Percentiles rank a stretch among this genome's conserved stretches.
Conservation (phyloP, 2,888 invertebrate species). For the Macaria notata region DNA sequence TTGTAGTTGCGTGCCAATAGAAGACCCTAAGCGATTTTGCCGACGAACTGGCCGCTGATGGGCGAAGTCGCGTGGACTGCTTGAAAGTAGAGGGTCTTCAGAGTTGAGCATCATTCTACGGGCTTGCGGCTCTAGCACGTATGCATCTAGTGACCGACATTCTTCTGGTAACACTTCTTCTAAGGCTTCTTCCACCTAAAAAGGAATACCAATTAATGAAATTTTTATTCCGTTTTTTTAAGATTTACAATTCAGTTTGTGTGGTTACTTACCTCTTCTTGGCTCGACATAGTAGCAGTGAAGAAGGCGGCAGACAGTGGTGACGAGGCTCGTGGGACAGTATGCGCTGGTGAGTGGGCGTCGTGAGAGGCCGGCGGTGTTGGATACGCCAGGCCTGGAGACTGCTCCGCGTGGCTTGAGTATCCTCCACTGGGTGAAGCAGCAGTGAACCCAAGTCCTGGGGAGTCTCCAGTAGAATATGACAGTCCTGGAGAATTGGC, state of each 20-base stretch:
- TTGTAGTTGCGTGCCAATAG: constrained; percentile 54
- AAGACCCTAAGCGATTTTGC: constrained; percentile 52
- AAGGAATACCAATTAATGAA: constrained; percentile 14
- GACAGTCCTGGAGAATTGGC: constrained; percentile 85
- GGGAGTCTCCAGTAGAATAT: constrained; percentile 86
- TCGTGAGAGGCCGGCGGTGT: constrained; percentile 95
- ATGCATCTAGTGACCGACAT: constrained; percentile 84
- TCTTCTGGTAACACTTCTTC: constrained; percentile 93
- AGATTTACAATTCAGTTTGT: not conserved
- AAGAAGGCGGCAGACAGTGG: constrained; percentile 92
- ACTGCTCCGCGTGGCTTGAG: constrained; percentile 72
- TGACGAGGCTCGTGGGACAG: constrained; percentile 88
- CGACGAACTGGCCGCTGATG: constrained; percentile 65
- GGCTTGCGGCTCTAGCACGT: constrained; percentile 85
- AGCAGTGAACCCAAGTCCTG: constrained; percentile 66
- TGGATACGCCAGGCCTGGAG: constrained; percentile 91
- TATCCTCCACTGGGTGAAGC: constrained; percentile 70
- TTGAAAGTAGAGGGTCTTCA: constrained; percentile 91
- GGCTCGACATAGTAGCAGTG: constrained; percentile 92
- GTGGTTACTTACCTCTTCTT: constrained; percentile 83
- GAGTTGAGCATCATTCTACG: constrained; percentile 94
- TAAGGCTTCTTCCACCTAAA: constrained; percentile 89
- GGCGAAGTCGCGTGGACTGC: constrained; percentile 90
- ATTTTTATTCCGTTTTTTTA: not conserved
- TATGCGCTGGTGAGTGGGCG: constrained; percentile 85